Evolutionary conservation across 2,888 invertebrate species (phyloP), one percentile per base, ranked within the genome.

Genomic region (Apodemia mormo): DNA sequence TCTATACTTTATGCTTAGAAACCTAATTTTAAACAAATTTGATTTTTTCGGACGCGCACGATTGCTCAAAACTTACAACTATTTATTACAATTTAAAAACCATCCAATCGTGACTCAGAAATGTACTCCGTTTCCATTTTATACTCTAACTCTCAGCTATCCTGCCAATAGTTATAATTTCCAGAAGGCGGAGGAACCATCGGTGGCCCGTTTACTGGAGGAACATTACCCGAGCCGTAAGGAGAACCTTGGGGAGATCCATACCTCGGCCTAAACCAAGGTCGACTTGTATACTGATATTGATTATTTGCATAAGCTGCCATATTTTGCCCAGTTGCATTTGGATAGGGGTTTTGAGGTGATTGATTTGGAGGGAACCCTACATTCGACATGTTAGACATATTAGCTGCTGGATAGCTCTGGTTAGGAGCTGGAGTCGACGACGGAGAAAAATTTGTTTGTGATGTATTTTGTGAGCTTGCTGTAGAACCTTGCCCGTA

Each of bases 151-250:
- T 88, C 87, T 92, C 91, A 92, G 85, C 90, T 91, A 71, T 93
- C 92, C 81, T 88, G 92, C 92, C 92, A 93, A 70, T 92, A 93
- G 76, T 90, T 92, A 65, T 90, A 92, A 80, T 87, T 92, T 12
- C 84, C 85, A 0, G 88, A 72, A 0, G 92, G 91, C 0, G 92
- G 92, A 0, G 92, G 90, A 0, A 89, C 89, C 0, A 90, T 85
- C 0, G 89, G 89, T 0, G 88, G 83, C 0, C 84, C 89, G 49
- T 78, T 82, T 0, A 86, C 83, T 2, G 85, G 85, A 4, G 88
- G 85, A 0, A 83, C 86, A 0, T 83, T 76, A 0, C 86, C 87
- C 0, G 86, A 75, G 14, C 82, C 82, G 79, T 91, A 91, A 0
- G 90, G 91, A 0, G 91, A 90, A 0, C 90, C 89, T 69, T 92